Base-by-base conservation (phyloP, 1,140 invertebrate genomes). In the Drosophila bocki region DNA sequence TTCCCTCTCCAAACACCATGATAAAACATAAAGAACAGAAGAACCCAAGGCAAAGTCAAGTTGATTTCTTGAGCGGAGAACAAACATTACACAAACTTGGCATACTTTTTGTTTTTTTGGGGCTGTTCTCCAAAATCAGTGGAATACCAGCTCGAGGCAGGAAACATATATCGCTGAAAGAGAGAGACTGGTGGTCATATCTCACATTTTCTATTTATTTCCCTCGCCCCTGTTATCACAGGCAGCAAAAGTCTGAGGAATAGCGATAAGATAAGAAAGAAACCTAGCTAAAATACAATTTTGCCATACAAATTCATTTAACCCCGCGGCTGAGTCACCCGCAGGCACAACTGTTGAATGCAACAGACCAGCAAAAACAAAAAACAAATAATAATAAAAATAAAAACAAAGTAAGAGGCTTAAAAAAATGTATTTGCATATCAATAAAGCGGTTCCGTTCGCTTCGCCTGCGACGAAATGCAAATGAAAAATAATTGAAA, bases 401-500 rank as follows among this genome's bases (percentile, higher is more conserved):
- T 39, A 39, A 69, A 37, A 68, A 59, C 45, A 59, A 68, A 65
- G 35, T 22, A 69, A 70, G 26, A 19, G 17, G 37, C 35, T 13
- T 50, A 70, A 70, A 71, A 75, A 57, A 53, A 54, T 61, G 22
- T 67, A 74, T 77, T 77, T 77, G 75, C 75, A 77, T 76, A 75
- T 76, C 59, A 65, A 75, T 76, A 75, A 56, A 60, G 63, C 50
- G 41, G 48, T 45, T 57, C 65, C 50, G 65, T 59, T 58, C 65
- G 51, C 69, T 42, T 70, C 68, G 51, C 19, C 35, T 4, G 64
- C 64, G 35, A 71, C 64, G 26, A 70, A 71, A 48, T 69, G 42
- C 69, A 42, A 58, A 70, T 9, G 12, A n/a, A 69, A 70, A 71
- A 71, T 71, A 71, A 70, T 71, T 71, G 44, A 47, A 72, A 71